Evolutionary conservation across 1,140 invertebrate genomes (phyloP), one percentile per base, ranked within the genome.

Genomic region (Thaumatotibia leucotreta): DNA sequence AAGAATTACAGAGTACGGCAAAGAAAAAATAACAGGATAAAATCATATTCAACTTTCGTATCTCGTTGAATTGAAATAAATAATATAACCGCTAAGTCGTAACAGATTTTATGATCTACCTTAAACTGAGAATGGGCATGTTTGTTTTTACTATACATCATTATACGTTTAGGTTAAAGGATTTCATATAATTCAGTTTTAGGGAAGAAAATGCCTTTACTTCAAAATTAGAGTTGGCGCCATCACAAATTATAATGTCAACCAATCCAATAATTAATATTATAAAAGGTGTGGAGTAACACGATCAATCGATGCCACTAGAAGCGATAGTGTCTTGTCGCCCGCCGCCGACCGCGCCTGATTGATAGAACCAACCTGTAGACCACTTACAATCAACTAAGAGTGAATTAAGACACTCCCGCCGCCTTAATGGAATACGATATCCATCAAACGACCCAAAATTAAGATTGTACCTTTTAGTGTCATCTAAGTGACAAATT

Each of bases 401-500:
- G 67, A 62, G 68, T 64, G 73, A 74, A 79, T 77, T 79, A 79
- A 86, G 82, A 79, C 81, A 74, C 69, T 72, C 74, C 68, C 74
- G 79, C 14, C 31, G 31, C 65, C 73, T 80, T 89, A 89, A 89
- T 89, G 87, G 87, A 80, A 77, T 75, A 78, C 75, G 82, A 86
- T 82, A 88, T 89, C 79, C 83, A 83, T 88, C 81, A 89, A 84
- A 82, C 68, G 69, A 64, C 68, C 74, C 66, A 76, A 83, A 86
- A 88, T 88, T 83, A 82, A 84, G 80, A 82, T 72, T 76, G 35
- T 83, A 58, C 52, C 23, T 83, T 32, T 27, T 72, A 75, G 75
- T 70, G 80, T 83, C 83, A 86, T 84, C 85, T 83, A 78, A 80
- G 85, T 80, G 78, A 85, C 75, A 74, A 39, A 39, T 39, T 39